Evolutionary conservation across 2,113 vertebrate genomes (phyloP).

Genomic region (Bostrychus sinensis): DNA sequence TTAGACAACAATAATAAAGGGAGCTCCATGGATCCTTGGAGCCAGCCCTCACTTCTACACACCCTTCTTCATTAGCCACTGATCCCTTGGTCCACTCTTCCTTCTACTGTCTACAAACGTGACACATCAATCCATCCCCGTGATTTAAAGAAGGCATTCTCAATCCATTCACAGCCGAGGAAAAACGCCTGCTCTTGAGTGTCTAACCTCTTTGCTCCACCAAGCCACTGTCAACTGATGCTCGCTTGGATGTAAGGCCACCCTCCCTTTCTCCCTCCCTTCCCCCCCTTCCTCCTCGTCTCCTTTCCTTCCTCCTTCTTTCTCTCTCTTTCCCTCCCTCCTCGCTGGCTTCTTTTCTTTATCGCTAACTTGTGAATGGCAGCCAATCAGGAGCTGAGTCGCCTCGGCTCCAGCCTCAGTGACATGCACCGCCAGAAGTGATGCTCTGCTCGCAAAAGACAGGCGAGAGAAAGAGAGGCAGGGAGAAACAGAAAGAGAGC

Average conservation of each 20-base stretch:
- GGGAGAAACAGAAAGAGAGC: not conserved
- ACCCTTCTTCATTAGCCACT: conserved; percentile 1
- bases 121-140: not conserved
- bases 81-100: conserved; percentile 1
- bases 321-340: conserved; percentile 25
- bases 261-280: conserved; percentile 19
- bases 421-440: conserved; percentile 78
- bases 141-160: conserved; percentile 30
- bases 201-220: conserved; percentile 65
- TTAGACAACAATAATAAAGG: too few relatives aligned
- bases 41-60: not conserved
- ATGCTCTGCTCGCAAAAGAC: conserved; percentile 67
- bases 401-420: conserved; percentile 75
- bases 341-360: conserved; percentile 61
- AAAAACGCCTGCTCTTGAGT: conserved; percentile 40
- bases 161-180: conserved; percentile 34
- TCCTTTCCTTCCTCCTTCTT: not conserved
- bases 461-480: conserved; percentile 19
- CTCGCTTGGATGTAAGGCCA: conserved; percentile 67
- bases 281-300: not conserved
- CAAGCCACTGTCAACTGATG: conserved; percentile 62
- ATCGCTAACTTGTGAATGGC: conserved; percentile 81
- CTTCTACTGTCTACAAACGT: not conserved
- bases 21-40: not conserved
- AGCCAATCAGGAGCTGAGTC: conserved; percentile 82